Conservation (phyloP, 2,888 invertebrate species). For the Mantis religiosa region DNA sequence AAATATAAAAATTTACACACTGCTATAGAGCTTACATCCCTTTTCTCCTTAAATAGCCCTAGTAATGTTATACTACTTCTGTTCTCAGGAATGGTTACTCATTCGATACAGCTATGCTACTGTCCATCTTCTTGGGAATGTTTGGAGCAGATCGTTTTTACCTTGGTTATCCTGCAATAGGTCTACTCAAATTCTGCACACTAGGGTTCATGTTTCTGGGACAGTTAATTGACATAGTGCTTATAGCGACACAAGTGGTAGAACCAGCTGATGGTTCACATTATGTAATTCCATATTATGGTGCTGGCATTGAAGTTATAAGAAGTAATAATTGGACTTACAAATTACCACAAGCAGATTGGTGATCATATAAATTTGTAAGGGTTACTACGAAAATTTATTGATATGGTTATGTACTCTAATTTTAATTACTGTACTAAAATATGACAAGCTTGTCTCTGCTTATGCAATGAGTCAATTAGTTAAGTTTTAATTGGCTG, state of each 20-base stretch:
- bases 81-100: conserved; percentile 82
- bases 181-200: conserved; percentile 90
- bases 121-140: conserved; percentile 97
- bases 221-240: conserved; percentile 88
- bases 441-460: too few relatives aligned
- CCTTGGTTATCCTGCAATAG: conserved; percentile 95
- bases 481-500: too few relatives aligned
- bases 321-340: conserved; percentile 81
- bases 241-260: conserved; percentile 92
- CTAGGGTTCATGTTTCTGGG: conserved; percentile 95
- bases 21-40: too few relatives aligned
- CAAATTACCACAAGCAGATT: conserved; percentile 73
- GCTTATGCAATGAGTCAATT: too few relatives aligned
- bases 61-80: neutral
- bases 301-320: conserved; percentile 78
- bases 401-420: too few relatives aligned
- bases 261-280: conserved; percentile 93
- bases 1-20: too few relatives aligned
- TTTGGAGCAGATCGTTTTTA: conserved; percentile 97
- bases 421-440: too few relatives aligned
- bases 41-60: too few relatives aligned
- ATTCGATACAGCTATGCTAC: conserved; percentile 82
- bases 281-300: conserved; percentile 90
- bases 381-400: too few relatives aligned
- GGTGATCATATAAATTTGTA: conserved; percentile 44